Percentiles rank a stretch among this genome's conserved stretches.
Conservation (phyloP, 2,113 vertebrate genomes). For the Saguinus imperator region DNA sequence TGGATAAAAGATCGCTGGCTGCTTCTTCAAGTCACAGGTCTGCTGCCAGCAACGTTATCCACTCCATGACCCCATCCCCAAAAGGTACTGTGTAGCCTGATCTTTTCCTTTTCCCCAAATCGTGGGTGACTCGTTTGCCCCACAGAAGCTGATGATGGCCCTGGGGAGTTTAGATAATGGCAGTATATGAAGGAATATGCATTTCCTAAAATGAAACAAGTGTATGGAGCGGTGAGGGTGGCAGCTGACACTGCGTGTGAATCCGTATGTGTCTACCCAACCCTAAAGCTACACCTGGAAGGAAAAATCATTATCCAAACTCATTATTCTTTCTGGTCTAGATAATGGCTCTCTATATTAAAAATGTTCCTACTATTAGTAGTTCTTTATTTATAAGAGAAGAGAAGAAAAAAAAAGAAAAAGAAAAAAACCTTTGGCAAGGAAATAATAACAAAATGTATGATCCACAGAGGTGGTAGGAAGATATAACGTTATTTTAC, state of each 20-base stretch:
- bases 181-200: rapidly evolving
- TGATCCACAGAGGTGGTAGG: slow-evolving; percentile 81
- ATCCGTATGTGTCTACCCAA: neutral
- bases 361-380: slow-evolving; percentile 64
- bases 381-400: slow-evolving; percentile 79
- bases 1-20: neutral
- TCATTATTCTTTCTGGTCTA: slow-evolving; percentile 40
- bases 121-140: rapidly evolving
- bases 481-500: slow-evolving; percentile 88
- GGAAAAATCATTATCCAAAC: neutral
- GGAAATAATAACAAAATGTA: slow-evolving; percentile 86
- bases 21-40: neutral
- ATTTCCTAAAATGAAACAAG: neutral
- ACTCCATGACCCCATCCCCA: neutral
- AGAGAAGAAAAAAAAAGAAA: neutral
- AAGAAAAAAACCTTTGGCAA: slow-evolving; percentile 77
- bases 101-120: neutral
- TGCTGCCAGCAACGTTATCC: too few relatives aligned
- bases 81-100: too few relatives aligned
- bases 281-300: neutral
- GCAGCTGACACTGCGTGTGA: rapidly evolving
- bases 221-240: rapidly evolving
- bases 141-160: neutral
- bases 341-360: slow-evolving; percentile 72
- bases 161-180: neutral